A percentile compares a stretch with the other conserved stretches of the same genome.
These are phyloP conservation scores for Agapornis canus DNA, from an alignment of 2,797 vertebrate species.

Conservation along the genomic window DNA sequence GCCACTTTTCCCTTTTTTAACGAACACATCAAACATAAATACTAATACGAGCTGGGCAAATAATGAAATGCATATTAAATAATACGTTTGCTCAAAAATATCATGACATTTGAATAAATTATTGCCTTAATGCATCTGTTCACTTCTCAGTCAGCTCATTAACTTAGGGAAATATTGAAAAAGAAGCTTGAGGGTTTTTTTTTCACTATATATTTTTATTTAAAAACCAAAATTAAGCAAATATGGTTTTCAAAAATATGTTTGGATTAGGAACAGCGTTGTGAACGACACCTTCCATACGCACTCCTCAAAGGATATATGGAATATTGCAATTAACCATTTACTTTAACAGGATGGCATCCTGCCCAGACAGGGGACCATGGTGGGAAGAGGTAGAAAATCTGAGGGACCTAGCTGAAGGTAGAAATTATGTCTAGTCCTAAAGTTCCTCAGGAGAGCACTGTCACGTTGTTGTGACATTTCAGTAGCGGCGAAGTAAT, in stretches of 20 bases:
- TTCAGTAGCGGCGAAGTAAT: not conserved
- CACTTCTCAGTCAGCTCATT: conserved; percentile 59
- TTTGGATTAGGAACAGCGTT: not conserved
- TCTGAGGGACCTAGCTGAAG: not conserved
- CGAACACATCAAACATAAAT: conserved; percentile 63
- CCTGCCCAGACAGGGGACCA: not conserved
- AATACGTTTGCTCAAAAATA: conserved; percentile 68
- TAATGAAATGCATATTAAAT: conserved; percentile 56
- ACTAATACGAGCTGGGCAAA: conserved; percentile 42
- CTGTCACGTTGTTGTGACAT: not conserved
- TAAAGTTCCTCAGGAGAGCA: not conserved
- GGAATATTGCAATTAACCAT: not conserved
- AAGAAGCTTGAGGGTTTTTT: conserved; percentile 37
- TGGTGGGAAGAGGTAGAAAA: not conserved
- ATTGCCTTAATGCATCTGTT: conserved; percentile 67
- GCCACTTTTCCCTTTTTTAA: conserved; percentile 36
- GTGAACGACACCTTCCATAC: not conserved
- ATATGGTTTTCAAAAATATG: conserved; percentile 39
- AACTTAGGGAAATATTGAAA: conserved; percentile 58
- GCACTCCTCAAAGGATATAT: conserved; percentile 18
- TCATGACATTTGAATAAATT: conserved; percentile 62
- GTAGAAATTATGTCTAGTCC: conserved; percentile 7
- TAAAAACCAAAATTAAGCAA: conserved; percentile 37
- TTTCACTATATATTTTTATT: conserved; percentile 49
- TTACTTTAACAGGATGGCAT: not conserved